Evolutionary conservation across 35 echinoderm and acorn worm genomes (phyloP).

Genomic region (Nesometra sesokonis): DNA sequence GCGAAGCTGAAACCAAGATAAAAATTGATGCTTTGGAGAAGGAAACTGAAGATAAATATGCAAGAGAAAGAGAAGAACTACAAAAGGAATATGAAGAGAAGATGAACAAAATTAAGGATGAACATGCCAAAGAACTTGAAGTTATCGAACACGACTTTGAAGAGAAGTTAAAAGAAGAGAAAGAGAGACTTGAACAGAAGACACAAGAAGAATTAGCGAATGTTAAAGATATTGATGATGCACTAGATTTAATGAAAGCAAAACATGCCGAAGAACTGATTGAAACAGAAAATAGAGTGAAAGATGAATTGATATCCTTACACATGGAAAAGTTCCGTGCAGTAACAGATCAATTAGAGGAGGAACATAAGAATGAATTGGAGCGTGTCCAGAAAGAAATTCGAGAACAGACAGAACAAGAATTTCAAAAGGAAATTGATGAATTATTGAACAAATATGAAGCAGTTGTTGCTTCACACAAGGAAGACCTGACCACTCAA

Average conservation of each 20-base stretch:
- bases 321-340: constrained; percentile 82
- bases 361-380: constrained; percentile 61
- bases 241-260: constrained; percentile 18
- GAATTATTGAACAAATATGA: not conserved
- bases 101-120: constrained; percentile 29
- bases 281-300: constrained; percentile 9
- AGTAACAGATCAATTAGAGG: constrained; percentile 79
- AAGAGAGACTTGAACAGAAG: constrained; percentile 31
- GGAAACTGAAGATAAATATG: not conserved
- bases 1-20: not conserved
- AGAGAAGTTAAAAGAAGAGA: constrained; percentile 46
- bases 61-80: constrained; percentile 8
- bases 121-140: constrained; percentile 48
- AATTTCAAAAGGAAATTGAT: constrained; percentile 28
- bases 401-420: constrained; percentile 30
- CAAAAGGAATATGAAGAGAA: constrained; percentile 32
- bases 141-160: constrained; percentile 27
- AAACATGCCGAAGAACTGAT: constrained; percentile 38
- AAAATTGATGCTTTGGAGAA: not conserved
- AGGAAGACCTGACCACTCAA: constrained; percentile 25
- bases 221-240: constrained; percentile 29
- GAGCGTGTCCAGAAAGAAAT: constrained; percentile 34
- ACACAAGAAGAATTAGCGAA: constrained; percentile 37
- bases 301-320: constrained; percentile 47
- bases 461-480: constrained; percentile 4